Base-by-base conservation (phyloP, 1,140 invertebrate species). In the Trichonephila clavata region DNA sequence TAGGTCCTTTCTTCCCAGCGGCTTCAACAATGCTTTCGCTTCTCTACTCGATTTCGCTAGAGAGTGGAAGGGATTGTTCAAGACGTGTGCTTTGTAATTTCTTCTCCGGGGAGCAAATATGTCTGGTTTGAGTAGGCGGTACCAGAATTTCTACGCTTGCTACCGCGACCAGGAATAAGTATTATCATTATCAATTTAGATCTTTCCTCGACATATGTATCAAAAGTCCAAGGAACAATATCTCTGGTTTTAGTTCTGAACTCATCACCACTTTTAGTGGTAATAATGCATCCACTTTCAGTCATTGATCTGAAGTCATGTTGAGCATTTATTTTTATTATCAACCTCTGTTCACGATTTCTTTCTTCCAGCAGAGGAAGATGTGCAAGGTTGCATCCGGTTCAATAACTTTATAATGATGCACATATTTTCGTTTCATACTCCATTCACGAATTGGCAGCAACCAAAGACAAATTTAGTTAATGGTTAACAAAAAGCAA, bases 131-230 rank as follows among this genome's bases (percentile, higher is more conserved):
- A 88, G 92, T 77, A 59, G 92, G 92, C 92, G 92, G 90, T 50
- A 59, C 90, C 81, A 14, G 43, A 21, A 91, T 92, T 86, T 92
- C 63, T 84, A 39, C 91, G 83, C 91, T 86, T 80, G 92, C 92
- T 93, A 93, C 92, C 32, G 91, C 91, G 59, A 63, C 81, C 24
- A 50, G 18, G 32, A 91, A 81, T 86, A 92, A 84, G 81, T 84
- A 92, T 92, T 92, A 92, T 92, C 91, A 93, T 87, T 93, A 93
- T 93, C 92, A 87, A 88, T 93, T 93, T 93, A 86, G 92, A 92
- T 92, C 91, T 92, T 32, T 24, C 27, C 71, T 80, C 89, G 77
- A 92, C 91, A 92, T 92, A 63, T 92, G 83, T 86, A 92, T 90
- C 89, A 77, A 39, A 39, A 27, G 65, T 90, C 57, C 89, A 59